A percentile compares a stretch with the other conserved stretches of the same genome.
phyloP scores from a whole-genome alignment of 2,797 vertebrate genomes.

The Hylomyscus alleni region DNA sequence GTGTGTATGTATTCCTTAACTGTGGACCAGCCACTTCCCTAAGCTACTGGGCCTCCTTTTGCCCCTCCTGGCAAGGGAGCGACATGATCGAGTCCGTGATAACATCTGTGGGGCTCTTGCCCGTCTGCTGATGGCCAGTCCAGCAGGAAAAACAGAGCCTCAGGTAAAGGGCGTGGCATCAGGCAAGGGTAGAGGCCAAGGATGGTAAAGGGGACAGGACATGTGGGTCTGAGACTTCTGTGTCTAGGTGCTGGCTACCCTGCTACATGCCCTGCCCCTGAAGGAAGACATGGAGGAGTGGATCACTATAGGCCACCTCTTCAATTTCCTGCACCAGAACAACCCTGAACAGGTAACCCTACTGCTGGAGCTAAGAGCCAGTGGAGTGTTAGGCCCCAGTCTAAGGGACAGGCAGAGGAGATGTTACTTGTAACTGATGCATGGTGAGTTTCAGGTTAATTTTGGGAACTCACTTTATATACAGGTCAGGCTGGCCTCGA shows the following conservation, averaged over 20 bases:
- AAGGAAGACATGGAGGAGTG: conserved; percentile 95
- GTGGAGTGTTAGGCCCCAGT: no score
- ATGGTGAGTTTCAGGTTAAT: neutral
- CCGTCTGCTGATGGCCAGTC: conserved; percentile 92
- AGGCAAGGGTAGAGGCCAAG: neutral
- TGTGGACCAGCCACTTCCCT: conserved; percentile 91
- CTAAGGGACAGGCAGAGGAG: neutral
- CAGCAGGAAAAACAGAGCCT: conserved; percentile 90
- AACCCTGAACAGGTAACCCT: conserved; percentile 86
- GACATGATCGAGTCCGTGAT: conserved; percentile 92
- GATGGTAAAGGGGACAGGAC: neutral
- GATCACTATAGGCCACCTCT: conserved; percentile 92
- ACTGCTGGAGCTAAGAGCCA: neutral
- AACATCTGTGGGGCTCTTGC: conserved; percentile 95
- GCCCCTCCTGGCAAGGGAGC: conserved; percentile 92
- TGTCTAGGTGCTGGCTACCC: conserved; percentile 92
- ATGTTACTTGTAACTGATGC: neutral
- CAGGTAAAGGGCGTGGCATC: conserved; percentile 88
- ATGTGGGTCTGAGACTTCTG: neutral
- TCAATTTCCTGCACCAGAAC: conserved; percentile 91
- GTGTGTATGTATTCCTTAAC: conserved; percentile 84
- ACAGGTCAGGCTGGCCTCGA: neutral
- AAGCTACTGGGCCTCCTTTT: conserved; percentile 93
- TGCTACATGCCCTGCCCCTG: conserved; percentile 92
- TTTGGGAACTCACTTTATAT: neutral